phyloP scores from a whole-genome alignment of 2,113 vertebrate genomes.

The Fukomys damarensis region DNA sequence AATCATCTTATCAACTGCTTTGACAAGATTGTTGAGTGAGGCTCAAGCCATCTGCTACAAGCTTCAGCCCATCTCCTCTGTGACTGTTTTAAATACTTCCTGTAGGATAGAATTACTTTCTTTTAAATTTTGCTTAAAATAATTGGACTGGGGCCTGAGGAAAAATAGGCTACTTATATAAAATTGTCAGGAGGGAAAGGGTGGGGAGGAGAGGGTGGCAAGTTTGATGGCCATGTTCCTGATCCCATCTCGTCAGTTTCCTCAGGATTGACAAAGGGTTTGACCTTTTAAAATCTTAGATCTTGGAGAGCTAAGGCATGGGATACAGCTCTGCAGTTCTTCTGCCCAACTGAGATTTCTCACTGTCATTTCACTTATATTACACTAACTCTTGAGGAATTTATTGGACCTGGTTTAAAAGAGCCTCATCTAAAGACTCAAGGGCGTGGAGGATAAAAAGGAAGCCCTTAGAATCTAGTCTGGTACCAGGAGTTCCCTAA shows the following conservation, averaged over 20 bases:
- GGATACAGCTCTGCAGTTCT: not conserved
- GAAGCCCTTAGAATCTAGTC: not conserved
- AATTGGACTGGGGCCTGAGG: conserved; percentile 9
- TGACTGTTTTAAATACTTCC: conserved; percentile 12
- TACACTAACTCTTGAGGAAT: not conserved
- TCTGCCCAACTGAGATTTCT: not conserved
- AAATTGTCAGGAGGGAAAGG: not conserved
- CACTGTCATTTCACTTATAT: not conserved
- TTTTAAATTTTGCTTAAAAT: conserved; percentile 40
- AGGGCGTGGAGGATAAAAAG: not conserved
- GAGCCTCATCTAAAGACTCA: not conserved
- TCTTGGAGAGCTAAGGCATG: not conserved
- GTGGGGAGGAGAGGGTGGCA: not conserved
- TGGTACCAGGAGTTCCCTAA: not conserved
- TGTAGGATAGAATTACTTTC: conserved; percentile 25
- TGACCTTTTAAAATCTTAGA: not conserved
- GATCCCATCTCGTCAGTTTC: not conserved
- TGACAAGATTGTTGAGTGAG: not conserved
- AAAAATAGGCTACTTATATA: not conserved
- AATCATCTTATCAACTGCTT: not conserved
- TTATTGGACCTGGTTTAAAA: not conserved
- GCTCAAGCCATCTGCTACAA: not conserved
- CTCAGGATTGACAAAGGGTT: not conserved
- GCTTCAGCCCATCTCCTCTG: not conserved
- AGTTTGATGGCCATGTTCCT: not conserved